Percentiles rank a stretch among this genome's conserved stretches.
Conservation (phyloP, 1,140 invertebrate species). For the Mizuhopecten yessoensis region DNA sequence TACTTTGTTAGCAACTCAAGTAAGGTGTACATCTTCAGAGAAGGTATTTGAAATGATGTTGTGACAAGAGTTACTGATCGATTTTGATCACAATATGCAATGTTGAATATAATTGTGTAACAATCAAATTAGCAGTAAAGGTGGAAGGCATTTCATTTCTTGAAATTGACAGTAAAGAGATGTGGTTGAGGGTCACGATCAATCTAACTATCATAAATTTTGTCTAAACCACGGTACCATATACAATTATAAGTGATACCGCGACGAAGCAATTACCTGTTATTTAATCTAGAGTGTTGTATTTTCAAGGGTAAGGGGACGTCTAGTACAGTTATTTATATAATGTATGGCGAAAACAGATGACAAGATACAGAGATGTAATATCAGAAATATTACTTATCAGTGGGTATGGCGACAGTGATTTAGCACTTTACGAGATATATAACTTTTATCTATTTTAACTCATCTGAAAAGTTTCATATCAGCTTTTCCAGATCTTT, state of each 20-base stretch:
- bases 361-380: neutral
- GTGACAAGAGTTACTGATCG: no score
- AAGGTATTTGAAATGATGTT: no score
- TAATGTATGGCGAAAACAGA: slow-evolving; percentile 10
- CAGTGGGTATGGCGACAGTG: neutral
- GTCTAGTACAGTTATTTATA: slow-evolving; percentile 23
- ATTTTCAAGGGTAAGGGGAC: neutral
- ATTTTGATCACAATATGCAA: no score
- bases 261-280: neutral
- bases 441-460: neutral
- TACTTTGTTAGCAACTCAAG: no score
- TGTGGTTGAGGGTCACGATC: no score
- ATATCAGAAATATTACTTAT: neutral
- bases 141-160: no score
- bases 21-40: no score
- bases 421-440: neutral
- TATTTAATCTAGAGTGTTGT: neutral
- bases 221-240: neutral
- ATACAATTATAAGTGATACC: neutral
- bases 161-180: no score
- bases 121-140: no score
- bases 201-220: neutral
- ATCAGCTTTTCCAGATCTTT: neutral
- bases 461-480: slow-evolving; percentile 22
- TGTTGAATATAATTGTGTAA: no score